These are phyloP conservation scores for Manis pentadactyla DNA, from an alignment of 2,797 vertebrate species.

Conservation along the genomic window DNA sequence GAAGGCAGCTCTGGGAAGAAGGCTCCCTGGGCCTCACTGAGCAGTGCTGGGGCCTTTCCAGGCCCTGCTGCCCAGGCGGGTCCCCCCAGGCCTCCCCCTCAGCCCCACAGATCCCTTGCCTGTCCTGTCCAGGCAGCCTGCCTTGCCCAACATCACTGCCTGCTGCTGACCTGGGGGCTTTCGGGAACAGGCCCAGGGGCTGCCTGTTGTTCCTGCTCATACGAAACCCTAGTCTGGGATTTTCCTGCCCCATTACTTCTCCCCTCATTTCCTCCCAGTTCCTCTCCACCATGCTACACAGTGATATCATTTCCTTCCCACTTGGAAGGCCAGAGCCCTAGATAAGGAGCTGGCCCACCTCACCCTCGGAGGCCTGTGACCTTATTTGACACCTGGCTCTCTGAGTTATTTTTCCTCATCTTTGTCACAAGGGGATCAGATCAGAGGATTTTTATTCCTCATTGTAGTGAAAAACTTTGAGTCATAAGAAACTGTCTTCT, in stretches of 20 bases:
- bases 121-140: no score
- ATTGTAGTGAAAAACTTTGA: not conserved
- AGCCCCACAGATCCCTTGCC: no score
- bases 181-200: not conserved
- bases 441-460: not conserved
- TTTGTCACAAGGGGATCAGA: not conserved
- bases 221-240: not conserved
- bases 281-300: not conserved
- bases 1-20: not conserved
- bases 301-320: not conserved
- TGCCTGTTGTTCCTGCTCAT: not conserved
- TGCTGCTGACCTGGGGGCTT: fast-evolving
- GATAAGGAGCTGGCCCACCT: not conserved
- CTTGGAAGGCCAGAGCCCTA: not conserved
- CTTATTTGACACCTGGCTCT: not conserved
- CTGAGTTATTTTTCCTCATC: not conserved
- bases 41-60: not conserved
- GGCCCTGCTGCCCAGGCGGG: not conserved
- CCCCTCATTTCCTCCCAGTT: constrained; percentile 18
- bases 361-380: not conserved
- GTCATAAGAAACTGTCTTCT: not conserved
- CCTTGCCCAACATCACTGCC: not conserved
- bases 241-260: not conserved
- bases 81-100: not conserved
- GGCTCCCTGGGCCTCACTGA: not conserved